phyloP scores from a whole-genome alignment of 2,113 vertebrate species.

The Mormyrus lacerda region DNA sequence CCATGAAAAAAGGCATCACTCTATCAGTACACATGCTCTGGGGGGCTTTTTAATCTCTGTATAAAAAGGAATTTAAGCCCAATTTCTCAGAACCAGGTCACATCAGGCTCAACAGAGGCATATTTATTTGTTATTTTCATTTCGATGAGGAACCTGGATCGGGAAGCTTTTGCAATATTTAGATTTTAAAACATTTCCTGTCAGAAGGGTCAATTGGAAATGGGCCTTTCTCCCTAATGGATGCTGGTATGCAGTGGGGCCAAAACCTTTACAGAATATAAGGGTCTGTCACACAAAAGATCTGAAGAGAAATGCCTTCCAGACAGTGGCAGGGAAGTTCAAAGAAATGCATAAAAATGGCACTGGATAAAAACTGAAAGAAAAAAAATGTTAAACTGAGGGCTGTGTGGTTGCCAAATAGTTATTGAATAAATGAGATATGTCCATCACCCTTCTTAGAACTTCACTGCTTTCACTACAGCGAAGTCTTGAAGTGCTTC shows the following conservation, averaged over 20 bases:
- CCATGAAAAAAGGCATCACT: not conserved
- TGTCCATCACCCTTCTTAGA: not conserved
- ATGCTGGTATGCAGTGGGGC: not conserved
- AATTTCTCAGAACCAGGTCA: not conserved
- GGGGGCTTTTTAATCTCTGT: not conserved
- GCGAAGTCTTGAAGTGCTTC: not conserved
- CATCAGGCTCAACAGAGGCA: not conserved
- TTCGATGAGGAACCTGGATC: not conserved
- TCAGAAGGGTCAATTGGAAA: not conserved
- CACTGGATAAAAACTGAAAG: not conserved
- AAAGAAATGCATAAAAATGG: not conserved
- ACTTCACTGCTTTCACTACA: not conserved
- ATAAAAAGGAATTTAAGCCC: not conserved
- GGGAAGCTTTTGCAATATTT: not conserved
- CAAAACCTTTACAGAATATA: not conserved
- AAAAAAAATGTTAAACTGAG: not conserved
- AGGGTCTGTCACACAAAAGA: not conserved
- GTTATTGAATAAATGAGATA: not conserved
- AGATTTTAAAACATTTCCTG: not conserved
- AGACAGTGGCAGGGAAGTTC: not conserved
- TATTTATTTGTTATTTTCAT: not conserved
- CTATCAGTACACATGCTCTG: not conserved
- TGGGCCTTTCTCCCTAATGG: not conserved
- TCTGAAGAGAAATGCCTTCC: not conserved
- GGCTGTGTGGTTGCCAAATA: not conserved